These are phyloP conservation scores for Harmothoe impar DNA, from an alignment of 2,888 invertebrate genomes.

Conservation along the genomic window DNA sequence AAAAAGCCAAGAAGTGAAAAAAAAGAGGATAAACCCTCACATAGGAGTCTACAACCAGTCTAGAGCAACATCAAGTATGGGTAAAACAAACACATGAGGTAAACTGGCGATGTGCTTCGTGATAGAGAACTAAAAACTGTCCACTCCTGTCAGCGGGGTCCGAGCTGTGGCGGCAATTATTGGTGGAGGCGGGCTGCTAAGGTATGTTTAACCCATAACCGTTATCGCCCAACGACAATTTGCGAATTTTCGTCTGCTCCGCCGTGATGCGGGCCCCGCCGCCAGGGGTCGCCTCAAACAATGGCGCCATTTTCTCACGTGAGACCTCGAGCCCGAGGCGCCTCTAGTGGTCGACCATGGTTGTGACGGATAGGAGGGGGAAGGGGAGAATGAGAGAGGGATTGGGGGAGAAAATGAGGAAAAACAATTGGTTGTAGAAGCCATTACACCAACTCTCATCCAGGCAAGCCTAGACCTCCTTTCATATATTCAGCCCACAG, in stretches of 20 bases:
- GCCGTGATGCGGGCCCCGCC: background rate
- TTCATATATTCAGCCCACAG: no score
- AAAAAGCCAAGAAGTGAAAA: no score
- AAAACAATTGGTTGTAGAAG: constrained; percentile 16
- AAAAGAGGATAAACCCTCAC: no score
- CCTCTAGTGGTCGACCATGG: background rate
- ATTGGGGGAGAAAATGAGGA: background rate
- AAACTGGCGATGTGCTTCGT: no score
- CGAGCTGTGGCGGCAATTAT: background rate
- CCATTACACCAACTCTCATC: background rate
- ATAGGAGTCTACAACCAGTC: no score
- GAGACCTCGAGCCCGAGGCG: constrained; percentile 28
- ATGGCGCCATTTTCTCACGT: constrained; percentile 32
- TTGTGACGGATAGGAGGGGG: background rate
- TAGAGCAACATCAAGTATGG: no score
- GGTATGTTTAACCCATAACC: constrained; percentile 48
- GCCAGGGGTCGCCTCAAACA: constrained; percentile 12
- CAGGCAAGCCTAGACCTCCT: background rate
- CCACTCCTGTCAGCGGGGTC: no score
- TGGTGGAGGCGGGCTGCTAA: background rate
- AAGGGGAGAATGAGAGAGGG: background rate
- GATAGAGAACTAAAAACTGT: no score
- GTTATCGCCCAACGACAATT: constrained; percentile 48
- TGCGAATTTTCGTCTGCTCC: constrained; percentile 49
- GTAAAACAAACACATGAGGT: no score